Base-by-base conservation (phyloP, 2,113 vertebrate genomes). In the Acrocephalus kingi region DNA sequence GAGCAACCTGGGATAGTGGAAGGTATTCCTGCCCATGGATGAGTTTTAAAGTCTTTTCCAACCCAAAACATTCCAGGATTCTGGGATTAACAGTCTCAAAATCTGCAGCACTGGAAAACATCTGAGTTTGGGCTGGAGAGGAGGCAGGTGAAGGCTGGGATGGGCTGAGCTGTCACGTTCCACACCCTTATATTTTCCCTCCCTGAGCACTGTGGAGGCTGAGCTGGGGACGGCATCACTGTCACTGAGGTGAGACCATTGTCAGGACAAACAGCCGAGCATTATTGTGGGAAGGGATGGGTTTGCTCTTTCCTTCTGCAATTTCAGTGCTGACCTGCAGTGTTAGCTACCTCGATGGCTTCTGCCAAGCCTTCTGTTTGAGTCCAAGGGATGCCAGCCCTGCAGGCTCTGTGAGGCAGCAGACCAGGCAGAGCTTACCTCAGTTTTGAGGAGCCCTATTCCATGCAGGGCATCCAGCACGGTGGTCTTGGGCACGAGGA, bases 151-250 rank as follows among this genome's bases (percentile, higher is more conserved):
- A 13, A 33, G 43, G 1, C 37, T 13, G 49, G 15, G 11, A 2
- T 3, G 51, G 23, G 66, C 20, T 5, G 30, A 49, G 71, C 1
- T 2, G 27, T 8, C 1, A 0, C 0, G 0, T 10, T 39, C n/a
- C 7, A 0, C 2, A 4, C 6, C 4, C 0, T 1, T 2, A 3
- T 2, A 1, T 41, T 11, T 27, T 41, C 67, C n/a, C 5, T 11
- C 73, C 31, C 20, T 5, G 5, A 24, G 22, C 15, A 1, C 41
- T 2, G 20, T 0, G 7, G 10, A 13, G 37, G 9, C 14, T 35
- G 11, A n/a, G 31, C 45, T 25, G 24, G 28, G 43, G n/a, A 30
- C 1, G 0, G 30, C 1, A 4, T 5, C 6, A 7, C 17, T 30
- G 23, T 33, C 21, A 0, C 23, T 2, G 62, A 12, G 41, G 45